Conservation (phyloP, 2,797 vertebrate species). For the Melanotaenia nigrans region DNA sequence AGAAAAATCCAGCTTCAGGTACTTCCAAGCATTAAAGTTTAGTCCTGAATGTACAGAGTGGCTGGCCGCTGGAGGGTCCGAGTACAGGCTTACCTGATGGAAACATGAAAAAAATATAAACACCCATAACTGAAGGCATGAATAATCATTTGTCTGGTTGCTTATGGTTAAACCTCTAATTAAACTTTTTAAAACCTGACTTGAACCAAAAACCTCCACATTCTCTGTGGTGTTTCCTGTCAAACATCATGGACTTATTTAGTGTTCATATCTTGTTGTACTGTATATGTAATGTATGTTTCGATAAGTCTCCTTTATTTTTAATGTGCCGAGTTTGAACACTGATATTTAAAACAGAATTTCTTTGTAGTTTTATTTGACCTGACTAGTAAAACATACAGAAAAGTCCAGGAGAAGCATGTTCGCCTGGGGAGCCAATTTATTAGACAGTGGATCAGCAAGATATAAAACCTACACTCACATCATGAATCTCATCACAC, state of each 20-base stretch:
- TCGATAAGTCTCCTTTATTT: too few species aligned
- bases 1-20: conserved; percentile 85
- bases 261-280: too few species aligned
- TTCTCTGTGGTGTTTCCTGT: too few species aligned
- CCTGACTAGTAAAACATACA: not conserved
- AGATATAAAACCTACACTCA: not conserved
- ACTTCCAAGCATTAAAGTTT: conserved; percentile 70
- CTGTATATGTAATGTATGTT: too few species aligned
- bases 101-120: not conserved
- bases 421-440: not conserved
- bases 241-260: not conserved
- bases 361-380: not conserved
- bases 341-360: not conserved
- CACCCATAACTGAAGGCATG: not conserved
- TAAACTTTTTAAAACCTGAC: too few species aligned
- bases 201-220: too few species aligned
- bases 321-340: not conserved
- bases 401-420: not conserved
- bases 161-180: not conserved
- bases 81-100: conserved; percentile 88
- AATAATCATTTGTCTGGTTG: not conserved
- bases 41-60: conserved; percentile 66
- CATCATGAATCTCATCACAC: not conserved
- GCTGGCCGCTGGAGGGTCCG: conserved; percentile 81
- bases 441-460: conserved; percentile 4